A percentile compares a stretch with the other conserved stretches of the same genome.
Evolutionary conservation across 1,140 invertebrate genomes (phyloP).

Genomic region (Orussus abietinus): DNA sequence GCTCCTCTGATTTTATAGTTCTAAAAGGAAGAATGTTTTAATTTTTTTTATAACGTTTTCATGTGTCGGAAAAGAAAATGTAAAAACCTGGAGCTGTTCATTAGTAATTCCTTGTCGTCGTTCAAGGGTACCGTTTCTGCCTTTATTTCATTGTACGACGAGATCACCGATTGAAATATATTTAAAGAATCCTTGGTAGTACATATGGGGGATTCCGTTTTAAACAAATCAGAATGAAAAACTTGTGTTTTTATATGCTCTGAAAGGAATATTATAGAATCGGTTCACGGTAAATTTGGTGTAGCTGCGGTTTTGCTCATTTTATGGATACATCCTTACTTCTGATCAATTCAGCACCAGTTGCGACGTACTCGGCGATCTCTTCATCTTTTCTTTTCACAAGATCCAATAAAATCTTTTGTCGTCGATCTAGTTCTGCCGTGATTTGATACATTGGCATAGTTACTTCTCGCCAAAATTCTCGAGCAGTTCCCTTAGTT

Average conservation of each 20-base stretch:
- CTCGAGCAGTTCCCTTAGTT: slow-evolving; percentile 21
- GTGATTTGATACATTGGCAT: slow-evolving; percentile 30
- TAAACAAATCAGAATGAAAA: slow-evolving; percentile 30
- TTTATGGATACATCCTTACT: slow-evolving; percentile 22
- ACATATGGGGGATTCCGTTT: slow-evolving; percentile 3
- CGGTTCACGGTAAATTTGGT: neutral
- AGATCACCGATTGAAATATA: slow-evolving; percentile 16
- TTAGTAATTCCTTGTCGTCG: neutral
- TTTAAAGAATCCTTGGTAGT: slow-evolving; percentile 9
- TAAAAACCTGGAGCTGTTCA: slow-evolving; percentile 1
- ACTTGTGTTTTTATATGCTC: slow-evolving; percentile 36
- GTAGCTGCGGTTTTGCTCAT: slow-evolving; percentile 4
- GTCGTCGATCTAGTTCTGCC: slow-evolving; percentile 24
- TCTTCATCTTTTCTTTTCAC: slow-evolving; percentile 41
- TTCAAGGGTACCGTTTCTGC: slow-evolving; percentile 1
- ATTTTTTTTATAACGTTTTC: neutral
- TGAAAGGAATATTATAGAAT: slow-evolving; percentile 20
- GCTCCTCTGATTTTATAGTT: slow-evolving; percentile 18
- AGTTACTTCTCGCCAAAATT: slow-evolving; percentile 35
- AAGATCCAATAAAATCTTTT: slow-evolving; percentile 30
- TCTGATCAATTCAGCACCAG: slow-evolving; percentile 37
- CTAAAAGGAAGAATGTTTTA: neutral
- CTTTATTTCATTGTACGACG: slow-evolving; percentile 17
- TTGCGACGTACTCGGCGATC: slow-evolving; percentile 43
- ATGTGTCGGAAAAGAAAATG: neutral